Base-by-base conservation (phyloP, 1,140 invertebrate species). In the Drosophila obscura region DNA sequence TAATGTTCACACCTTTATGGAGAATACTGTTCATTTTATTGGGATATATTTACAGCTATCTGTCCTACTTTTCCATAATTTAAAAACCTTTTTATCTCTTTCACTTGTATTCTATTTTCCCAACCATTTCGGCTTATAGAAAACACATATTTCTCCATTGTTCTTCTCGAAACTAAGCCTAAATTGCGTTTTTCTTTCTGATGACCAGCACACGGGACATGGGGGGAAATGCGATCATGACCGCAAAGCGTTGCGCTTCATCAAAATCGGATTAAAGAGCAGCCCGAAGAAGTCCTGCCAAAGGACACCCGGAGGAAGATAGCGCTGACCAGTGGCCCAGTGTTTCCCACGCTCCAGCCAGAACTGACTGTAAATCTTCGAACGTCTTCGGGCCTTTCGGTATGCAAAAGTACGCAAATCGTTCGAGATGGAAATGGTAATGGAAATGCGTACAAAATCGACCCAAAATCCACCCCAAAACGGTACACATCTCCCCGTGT, bases 161-260 rank as follows among this genome's bases (percentile, higher is more conserved):
- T 77, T 28, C 41, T 11, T n/a, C 2, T 11, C 44, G 35, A 26
- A 57, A 46, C 64, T 49, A 79, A 73, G 45, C 31, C 41, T 31
- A 65, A 69, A 80, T 63, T 80, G 48, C 53, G 61, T 59, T 49
- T 59, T 77, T 62, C 48, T 69, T 69, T 58, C n/a, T 11, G 24
- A 65, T 59, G 49, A 51, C 35, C 51, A 26, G 7, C 46, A 44
- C 15, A 39, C 8, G 45, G 35, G 43, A 77, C 59, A 58, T 55
- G 11, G 26, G 15, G 62, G 44, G 49, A 77, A 66, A 71, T 55
- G 75, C 65, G 74, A 71, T 71, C 67, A 71, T 45, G 65, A 88
- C 83, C 83, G 84, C 83, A 88, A 84, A 89, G 50, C 80, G 79
- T 66, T 80, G 76, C 84, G 83, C 83, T 88, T 88, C 84, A 88